A percentile compares a stretch with the other conserved stretches of the same genome.
Conservation (phyloP, 1,140 invertebrate species). For the Condylostylus longicornis region DNA sequence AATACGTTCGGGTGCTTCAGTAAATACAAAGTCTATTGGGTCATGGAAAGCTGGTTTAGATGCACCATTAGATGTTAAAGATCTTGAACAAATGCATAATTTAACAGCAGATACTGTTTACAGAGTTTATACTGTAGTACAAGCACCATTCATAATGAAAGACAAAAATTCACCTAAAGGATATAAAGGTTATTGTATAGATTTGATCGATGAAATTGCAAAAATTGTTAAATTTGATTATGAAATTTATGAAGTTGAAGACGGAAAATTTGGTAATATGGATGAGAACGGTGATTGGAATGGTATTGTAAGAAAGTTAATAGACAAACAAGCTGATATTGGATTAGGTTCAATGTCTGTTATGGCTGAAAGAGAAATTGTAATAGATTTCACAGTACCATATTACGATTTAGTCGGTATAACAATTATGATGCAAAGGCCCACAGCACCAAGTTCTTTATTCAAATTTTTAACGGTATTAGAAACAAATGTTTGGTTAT, state of each 20-base stretch:
- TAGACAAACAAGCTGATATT: conserved; percentile 82
- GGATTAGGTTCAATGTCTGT: conserved; percentile 75
- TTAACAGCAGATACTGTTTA: conserved; percentile 66
- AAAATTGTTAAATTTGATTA: conserved; percentile 78
- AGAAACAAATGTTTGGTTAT: conserved; percentile 91
- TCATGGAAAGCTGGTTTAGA: conserved; percentile 52
- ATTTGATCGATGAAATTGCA: conserved; percentile 73
- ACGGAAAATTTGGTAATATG: conserved; percentile 73
- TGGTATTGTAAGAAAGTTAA: conserved; percentile 80
- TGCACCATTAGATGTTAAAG: conserved; percentile 43
- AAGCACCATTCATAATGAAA: conserved; percentile 75
- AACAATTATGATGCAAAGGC: conserved; percentile 77
- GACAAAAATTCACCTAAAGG: conserved; percentile 46
- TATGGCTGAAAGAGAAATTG: conserved; percentile 87
- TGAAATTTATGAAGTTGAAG: conserved; percentile 60
- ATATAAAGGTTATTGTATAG: conserved; percentile 85
- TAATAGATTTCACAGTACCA: conserved; percentile 88
- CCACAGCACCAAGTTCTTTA: conserved; percentile 61
- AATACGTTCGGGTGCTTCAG: conserved; percentile 46
- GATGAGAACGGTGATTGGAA: conserved; percentile 76
- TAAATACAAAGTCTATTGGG: conserved; percentile 44
- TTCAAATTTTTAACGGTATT: conserved; percentile 96
- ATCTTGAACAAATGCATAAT: conserved; percentile 50
- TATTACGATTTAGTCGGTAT: conserved; percentile 92
- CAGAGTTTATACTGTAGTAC: conserved; percentile 61